A percentile compares a stretch with the other conserved stretches of the same genome.
Conservation (phyloP, 2,113 vertebrate genomes). For the Rhagologus leucostigma region DNA sequence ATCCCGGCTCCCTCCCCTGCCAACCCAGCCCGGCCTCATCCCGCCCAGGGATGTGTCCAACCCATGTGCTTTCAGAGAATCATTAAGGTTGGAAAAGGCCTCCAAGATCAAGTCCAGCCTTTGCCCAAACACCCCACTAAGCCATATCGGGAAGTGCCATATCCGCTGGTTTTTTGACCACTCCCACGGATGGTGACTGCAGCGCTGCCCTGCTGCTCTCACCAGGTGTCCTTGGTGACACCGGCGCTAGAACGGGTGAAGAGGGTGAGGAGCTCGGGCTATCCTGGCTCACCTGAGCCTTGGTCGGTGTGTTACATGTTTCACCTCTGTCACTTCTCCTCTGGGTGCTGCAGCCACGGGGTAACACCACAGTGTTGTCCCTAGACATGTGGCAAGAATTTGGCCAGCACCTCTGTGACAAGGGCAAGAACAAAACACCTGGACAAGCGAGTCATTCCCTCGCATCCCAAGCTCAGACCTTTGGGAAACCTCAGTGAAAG, state of each 20-base stretch:
- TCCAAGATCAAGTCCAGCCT: not conserved
- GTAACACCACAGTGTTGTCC: constrained; percentile 63
- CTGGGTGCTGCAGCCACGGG: constrained; percentile 76
- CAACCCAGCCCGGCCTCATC: not conserved
- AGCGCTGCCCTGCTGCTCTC: not conserved
- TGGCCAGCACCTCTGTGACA: constrained; percentile 76
- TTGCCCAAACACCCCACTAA: not conserved
- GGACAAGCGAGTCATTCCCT: constrained; percentile 51
- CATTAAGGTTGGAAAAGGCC: not conserved
- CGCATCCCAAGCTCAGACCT: not conserved
- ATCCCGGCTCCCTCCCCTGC: not conserved
- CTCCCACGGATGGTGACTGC: not conserved
- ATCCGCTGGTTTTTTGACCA: not conserved
- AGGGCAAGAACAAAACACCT: constrained; percentile 77
- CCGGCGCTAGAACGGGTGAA: not conserved
- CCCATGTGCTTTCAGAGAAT: not conserved
- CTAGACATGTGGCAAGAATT: constrained; percentile 75
- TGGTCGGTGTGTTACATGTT: fast-evolving
- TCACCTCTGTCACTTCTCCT: not conserved
- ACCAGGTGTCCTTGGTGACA: not conserved
- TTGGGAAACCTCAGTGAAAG: not conserved
- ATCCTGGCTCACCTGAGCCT: not conserved
- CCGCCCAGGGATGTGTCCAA: not conserved
- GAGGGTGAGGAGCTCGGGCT: not conserved
- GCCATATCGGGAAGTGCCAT: no score